Base-by-base conservation (phyloP, 23 tunicate species). In the Styela clava region DNA sequence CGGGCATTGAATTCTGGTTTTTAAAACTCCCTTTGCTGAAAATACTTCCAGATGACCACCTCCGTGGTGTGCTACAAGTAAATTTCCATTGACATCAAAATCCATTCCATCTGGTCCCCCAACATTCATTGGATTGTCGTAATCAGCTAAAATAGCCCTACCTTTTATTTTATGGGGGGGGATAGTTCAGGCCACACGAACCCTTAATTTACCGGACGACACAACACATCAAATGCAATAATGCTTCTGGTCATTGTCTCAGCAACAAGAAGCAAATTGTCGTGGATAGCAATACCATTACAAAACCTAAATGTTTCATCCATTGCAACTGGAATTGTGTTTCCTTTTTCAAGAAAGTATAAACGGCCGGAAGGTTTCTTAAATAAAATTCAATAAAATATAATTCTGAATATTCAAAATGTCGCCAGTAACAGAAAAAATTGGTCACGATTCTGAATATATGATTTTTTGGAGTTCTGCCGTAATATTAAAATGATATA, bases 51-150 rank as follows among this genome's bases (percentile, higher is more conserved):
- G 76, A 51, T 91, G 87, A 12, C 83, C 79, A 2, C 82, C 83
- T 2, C 97, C 97, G 62, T 91, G 87, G 36, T 91, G 88, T 37
- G 97, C 97, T 2, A 82, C 97, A 74, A 91, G 72, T 0, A 91
- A 74, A 26, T 76, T 87, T 2, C 86, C 90, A 1, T 52, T 61
- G 2, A 0, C 33, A 62, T 91, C 97, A 52, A 91, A 91, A 73
- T 91, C 97, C 97, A 91, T 91, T 64, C 97, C 97, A 51, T 91
- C 97, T 23, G 97, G 97, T 12, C 90, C 90, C 2, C 81, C 86
- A 3, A 78, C 3, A 36, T 76, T 76, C 81, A 76, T 22, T 51
- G 64, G 65, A 24, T 76, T 29, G 9, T 52, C 27, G 65, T 44
- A 35, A 24, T 76, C 23, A 1, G 33, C 81, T 33, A 18, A 25